Evolutionary conservation across 2,888 invertebrate species (phyloP), one percentile per base, ranked within the genome.

Genomic region (Matsumyia berberina): DNA sequence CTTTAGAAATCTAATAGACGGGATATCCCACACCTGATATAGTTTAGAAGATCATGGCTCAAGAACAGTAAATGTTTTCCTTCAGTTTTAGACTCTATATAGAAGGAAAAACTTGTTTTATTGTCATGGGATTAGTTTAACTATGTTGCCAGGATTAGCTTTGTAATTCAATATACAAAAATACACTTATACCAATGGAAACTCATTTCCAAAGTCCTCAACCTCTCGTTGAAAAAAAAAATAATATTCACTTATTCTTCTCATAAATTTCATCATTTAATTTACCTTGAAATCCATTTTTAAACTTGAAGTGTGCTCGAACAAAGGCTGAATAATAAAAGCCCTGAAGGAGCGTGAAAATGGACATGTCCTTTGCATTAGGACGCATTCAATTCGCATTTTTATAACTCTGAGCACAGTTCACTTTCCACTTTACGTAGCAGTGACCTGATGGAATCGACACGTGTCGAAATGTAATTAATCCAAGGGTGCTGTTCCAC

Each of bases 401-500:
- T 76, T 81, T 73, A 37, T 39, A 57, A 37, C 55, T 55, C 64
- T 12, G 37, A 5, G 31, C 12, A 17, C 19, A 72, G 44, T 69
- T 64, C 51, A 49, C 57, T 74, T 29, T 29, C 62, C 58, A 79
- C 37, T 57, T 44, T 64, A 42, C 55, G 66, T 78, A 53, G 15
- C 70, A 66, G 49, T 78, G 79, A 83, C 83, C 83, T 79, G 79
- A 79, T 83, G 73, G 64, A 83, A 69, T 64, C 37, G 83, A 73
- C 83, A 79, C 83, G 83, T 83, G 83, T 72, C 83, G 19, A 35
- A 51, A 57, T 19, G 83, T 69, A 83, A 83, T 83, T 83, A 83
- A 83, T 83, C 69, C 69, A 51, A 69, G 69, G 66, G 72, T 62
- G 57, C n/a, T 49, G 46, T 60, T 29, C 11, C 12, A 37, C 4